Conservation (phyloP, 2,888 invertebrate genomes). For the Trissoscelio sp. region DNA sequence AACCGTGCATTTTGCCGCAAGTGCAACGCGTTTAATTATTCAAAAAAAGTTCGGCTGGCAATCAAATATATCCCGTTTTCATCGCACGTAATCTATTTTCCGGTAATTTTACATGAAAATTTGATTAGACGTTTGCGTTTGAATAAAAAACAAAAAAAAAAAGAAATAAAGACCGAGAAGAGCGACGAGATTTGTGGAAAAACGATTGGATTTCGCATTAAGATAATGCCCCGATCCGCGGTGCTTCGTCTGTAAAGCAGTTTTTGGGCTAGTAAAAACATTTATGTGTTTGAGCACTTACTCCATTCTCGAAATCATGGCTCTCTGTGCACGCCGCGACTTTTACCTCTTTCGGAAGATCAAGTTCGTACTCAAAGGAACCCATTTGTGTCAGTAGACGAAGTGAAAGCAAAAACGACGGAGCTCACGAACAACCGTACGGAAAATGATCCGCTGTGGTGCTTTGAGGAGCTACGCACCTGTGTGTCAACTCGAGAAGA, state of each 20-base stretch:
- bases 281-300: slow-evolving; percentile 68
- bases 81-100: slow-evolving; percentile 44
- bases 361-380: slow-evolving; percentile 65
- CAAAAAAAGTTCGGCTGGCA: slow-evolving; percentile 1
- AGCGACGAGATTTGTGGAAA: slow-evolving; percentile 53
- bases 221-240: slow-evolving; percentile 58
- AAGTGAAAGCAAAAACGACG: slow-evolving; percentile 65
- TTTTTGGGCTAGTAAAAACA: slow-evolving; percentile 66
- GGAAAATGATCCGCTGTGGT: slow-evolving; percentile 52
- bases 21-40: slow-evolving; percentile 22
- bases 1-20: not conserved
- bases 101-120: slow-evolving; percentile 47
- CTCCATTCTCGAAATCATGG: slow-evolving; percentile 51
- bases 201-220: slow-evolving; percentile 64
- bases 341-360: slow-evolving; percentile 67
- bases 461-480: slow-evolving; percentile 57
- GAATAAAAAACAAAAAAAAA: slow-evolving; percentile 15
- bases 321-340: slow-evolving; percentile 51
- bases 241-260: slow-evolving; percentile 50
- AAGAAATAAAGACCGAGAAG: too few relatives aligned
- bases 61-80: slow-evolving; percentile 18
- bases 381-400: slow-evolving; percentile 64
- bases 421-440: slow-evolving; percentile 48
- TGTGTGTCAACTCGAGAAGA: slow-evolving; percentile 54
- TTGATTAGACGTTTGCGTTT: slow-evolving; percentile 34